Conservation (phyloP, 2,797 vertebrate species). For the Brotula barbata region DNA sequence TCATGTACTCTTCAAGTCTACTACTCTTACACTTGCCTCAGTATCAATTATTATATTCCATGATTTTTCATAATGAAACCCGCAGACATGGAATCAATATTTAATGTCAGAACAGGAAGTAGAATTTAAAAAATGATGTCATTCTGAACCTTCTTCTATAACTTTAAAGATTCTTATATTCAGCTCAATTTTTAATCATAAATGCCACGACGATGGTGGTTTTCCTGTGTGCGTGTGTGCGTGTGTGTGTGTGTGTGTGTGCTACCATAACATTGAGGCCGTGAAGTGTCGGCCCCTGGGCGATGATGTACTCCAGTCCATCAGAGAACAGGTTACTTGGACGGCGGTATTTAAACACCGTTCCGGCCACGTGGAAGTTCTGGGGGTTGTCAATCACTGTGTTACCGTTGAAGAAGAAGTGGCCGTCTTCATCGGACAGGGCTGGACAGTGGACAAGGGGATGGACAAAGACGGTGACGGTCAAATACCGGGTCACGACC, state of each 20-base stretch:
- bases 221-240: background rate
- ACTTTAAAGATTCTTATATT: too few species aligned
- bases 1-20: too few species aligned
- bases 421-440: conserved; percentile 85
- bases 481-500: conserved; percentile 10
- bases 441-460: conserved; percentile 71
- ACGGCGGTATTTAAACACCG: conserved; percentile 88
- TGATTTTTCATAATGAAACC: too few species aligned
- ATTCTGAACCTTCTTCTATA: too few species aligned
- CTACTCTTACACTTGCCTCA: too few species aligned
- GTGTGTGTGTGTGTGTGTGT: conserved; percentile 13
- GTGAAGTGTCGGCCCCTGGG: conserved; percentile 87
- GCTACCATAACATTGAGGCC: conserved; percentile 90
- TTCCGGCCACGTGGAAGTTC: conserved; percentile 89
- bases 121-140: too few species aligned
- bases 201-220: too few species aligned
- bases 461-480: conserved; percentile 18
- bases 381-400: conserved; percentile 87
- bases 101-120: too few species aligned
- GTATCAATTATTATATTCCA: too few species aligned
- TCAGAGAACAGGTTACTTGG: conserved; percentile 81
- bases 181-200: too few species aligned
- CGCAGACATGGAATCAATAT: too few species aligned
- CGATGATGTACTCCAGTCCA: conserved; percentile 91
- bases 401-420: conserved; percentile 92